Conservation (phyloP, 2,888 invertebrate species). For the Lacanobia wlatinum region DNA sequence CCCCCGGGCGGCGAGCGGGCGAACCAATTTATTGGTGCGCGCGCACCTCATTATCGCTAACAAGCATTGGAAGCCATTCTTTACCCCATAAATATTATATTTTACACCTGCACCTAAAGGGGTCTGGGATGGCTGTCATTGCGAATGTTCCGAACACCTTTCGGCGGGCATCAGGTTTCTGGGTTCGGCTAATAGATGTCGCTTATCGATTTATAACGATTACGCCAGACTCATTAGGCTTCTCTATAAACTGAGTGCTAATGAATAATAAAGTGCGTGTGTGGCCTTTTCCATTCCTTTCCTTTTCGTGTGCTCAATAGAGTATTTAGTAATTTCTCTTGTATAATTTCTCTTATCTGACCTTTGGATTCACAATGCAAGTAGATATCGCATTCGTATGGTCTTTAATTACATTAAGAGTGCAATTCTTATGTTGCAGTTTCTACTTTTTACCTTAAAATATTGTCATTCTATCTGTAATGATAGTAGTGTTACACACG, state of each 20-base stretch:
- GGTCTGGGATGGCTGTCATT: conserved; percentile 63
- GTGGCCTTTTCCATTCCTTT: conserved; percentile 36
- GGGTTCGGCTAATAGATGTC: conserved; percentile 55
- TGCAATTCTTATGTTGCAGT: conserved; percentile 46
- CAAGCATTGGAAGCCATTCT: conserved; percentile 88
- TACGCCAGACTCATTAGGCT: conserved; percentile 38
- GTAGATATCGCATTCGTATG: conserved; percentile 35
- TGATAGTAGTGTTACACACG: conserved; percentile 46
- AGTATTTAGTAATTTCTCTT: conserved; percentile 35
- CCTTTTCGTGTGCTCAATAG: conserved; percentile 43
- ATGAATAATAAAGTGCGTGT: conserved; percentile 56
- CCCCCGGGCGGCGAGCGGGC: conserved; percentile 84
- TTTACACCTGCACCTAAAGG: conserved; percentile 87
- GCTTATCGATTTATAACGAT: conserved; percentile 60
- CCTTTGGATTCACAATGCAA: conserved; percentile 41
- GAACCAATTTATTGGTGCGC: conserved; percentile 87
- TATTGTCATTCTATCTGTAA: conserved; percentile 41
- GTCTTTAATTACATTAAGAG: conserved; percentile 37
- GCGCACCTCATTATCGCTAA: conserved; percentile 89
- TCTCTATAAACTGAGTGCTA: conserved; percentile 41
- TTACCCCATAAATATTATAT: conserved; percentile 89
- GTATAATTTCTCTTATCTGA: conserved; percentile 33
- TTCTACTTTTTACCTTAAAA: conserved; percentile 31
- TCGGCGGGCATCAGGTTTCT: conserved; percentile 51
- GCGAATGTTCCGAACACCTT: conserved; percentile 66